phyloP scores from a whole-genome alignment of 2,797 vertebrate genomes.

The Emydoidea blandingii region DNA sequence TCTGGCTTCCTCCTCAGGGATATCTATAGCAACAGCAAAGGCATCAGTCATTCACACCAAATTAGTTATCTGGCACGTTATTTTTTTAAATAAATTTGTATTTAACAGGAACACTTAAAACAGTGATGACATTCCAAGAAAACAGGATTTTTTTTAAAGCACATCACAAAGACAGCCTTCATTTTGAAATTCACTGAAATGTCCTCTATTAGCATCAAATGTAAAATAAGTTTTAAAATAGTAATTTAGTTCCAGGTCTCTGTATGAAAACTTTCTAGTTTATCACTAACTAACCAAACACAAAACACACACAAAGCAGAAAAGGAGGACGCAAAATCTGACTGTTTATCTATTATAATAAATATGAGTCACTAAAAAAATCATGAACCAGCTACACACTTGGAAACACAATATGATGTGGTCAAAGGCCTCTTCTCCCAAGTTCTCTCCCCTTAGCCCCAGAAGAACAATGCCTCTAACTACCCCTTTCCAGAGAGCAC shows the following conservation, averaged over 20 bases:
- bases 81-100: constrained; percentile 9
- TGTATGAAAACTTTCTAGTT: background rate
- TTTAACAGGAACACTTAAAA: background rate
- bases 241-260: background rate
- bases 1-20: constrained; percentile 96
- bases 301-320: background rate
- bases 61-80: background rate
- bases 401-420: background rate
- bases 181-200: background rate
- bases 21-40: constrained; percentile 84
- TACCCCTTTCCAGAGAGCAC: background rate
- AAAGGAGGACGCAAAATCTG: background rate
- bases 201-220: background rate
- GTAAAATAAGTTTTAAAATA: constrained; percentile 7
- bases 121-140: background rate
- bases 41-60: background rate
- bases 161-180: background rate
- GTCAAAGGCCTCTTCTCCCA: constrained; percentile 13
- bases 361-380: background rate
- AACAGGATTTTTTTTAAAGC: background rate
- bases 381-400: background rate
- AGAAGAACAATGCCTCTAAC: background rate
- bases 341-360: background rate
- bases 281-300: constrained; percentile 22
- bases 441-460: background rate